Base-by-base conservation (phyloP, 2,888 invertebrate species). In the Drosophila birchii region DNA sequence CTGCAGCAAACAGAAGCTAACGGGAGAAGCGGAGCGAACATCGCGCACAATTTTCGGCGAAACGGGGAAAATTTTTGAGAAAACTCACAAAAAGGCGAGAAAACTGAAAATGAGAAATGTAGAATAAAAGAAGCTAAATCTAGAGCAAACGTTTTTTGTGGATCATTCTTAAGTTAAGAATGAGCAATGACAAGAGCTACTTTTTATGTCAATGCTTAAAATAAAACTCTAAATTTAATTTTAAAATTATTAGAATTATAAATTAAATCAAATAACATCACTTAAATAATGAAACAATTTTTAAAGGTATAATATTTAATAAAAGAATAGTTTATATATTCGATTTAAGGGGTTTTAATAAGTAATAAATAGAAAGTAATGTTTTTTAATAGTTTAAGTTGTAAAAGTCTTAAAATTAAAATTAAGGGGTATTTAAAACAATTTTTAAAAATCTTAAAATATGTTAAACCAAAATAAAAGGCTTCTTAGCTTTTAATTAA, bases 1-100 rank as follows among this genome's bases (percentile, higher is more conserved):
- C 87, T 86, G 80, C 86, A 84, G 67, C 54, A 34, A 34, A 62
- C 54, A 72, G 38, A 72, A 63, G 61, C 61, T 34, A 55, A 47
- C 39, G 58, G 54, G 26, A 32, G 23, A 49, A 55, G 34, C 39
- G 54, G 14, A 57, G 38, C 20, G 32, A 32, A 34, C 26, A 54
- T 26, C 18, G 56, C 62, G 56, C 32, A 51, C 12, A 57, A 73
- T 45, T 57, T 72, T 72, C 34, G n/a, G 38, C 39, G 51, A 29
- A 53, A 59, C 45, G 26, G 58, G 45, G 45, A 45, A 20, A 41
- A 29, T 51, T 58, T 70, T 45, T 57, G 47, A 41, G 34, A n/a
- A 43, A 64, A 45, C 64, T 57, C n/a, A 1, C 36, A n/a, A 23
- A 38, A 49, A 26, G 20, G 16, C 26, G n/a, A 14, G 14, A 16